phyloP scores from a whole-genome alignment of 2,797 vertebrate species.

The Falco cherrug region DNA sequence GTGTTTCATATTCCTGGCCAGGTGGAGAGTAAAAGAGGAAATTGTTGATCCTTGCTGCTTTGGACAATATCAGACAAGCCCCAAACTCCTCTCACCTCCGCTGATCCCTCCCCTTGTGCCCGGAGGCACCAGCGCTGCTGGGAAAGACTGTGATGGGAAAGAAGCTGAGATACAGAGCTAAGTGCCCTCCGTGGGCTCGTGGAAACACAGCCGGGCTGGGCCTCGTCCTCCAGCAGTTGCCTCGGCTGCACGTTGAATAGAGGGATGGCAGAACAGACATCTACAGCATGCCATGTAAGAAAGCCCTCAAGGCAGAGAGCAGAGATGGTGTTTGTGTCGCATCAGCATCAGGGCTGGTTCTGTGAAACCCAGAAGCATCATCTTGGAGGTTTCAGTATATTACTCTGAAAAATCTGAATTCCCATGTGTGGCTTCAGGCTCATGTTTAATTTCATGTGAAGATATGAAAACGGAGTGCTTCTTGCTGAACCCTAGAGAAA shows the following conservation, averaged over 20 bases:
- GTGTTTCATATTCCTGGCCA: background rate
- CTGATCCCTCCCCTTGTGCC: background rate
- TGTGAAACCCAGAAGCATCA: background rate
- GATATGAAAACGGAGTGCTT: background rate
- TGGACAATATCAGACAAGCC: background rate
- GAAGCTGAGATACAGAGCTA: background rate
- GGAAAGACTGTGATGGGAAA: background rate
- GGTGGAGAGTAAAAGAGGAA: background rate
- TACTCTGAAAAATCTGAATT: background rate
- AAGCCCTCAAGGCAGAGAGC: background rate
- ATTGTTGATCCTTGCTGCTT: background rate
- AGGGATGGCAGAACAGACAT: background rate
- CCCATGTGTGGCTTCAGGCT: background rate
- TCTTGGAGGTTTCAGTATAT: background rate
- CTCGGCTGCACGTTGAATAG: background rate
- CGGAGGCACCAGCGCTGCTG: background rate
- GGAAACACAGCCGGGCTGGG: background rate
- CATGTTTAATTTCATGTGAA: background rate
- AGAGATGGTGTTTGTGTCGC: background rate
- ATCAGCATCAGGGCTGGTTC: background rate
- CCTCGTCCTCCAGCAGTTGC: background rate
- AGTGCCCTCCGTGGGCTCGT: rapidly evolving
- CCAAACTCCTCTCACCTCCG: background rate
- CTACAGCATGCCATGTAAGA: rapidly evolving
- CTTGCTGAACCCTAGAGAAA: background rate